Base-by-base conservation (phyloP, 2,888 invertebrate genomes). In the Rhingia campestris region DNA sequence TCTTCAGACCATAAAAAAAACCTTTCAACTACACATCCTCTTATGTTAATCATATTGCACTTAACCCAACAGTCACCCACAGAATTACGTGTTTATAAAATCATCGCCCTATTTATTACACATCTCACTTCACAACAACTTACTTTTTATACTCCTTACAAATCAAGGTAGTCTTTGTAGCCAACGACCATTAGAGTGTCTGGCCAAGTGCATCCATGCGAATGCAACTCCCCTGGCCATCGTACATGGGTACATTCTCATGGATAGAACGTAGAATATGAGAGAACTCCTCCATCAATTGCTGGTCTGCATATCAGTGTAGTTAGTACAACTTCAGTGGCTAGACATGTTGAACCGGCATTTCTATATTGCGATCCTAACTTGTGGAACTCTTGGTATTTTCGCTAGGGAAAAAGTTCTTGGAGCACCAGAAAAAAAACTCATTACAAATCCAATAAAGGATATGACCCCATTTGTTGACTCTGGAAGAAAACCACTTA, bases 141-240 rank as follows among this genome's bases (percentile, higher is more conserved):
- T 30, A 30, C 32, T 43, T n/a, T 6, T 6, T 33, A 6, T 41
- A 39, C 7, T 43, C 9, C 32, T 49, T 45, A 51, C 37, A 59
- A 49, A n/a, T 72, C 63, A 64, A 56, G 7, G 39, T 47, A 9
- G 12, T 47, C 61, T 64, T 22, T 9, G 56, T 51, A 66, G 53
- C 61, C 6, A 32, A 30, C 9, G 10, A 12, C 30, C 45, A 77
- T 82, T 79, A 67, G 5, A 69, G 47, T 35, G 69, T 67, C 45
- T 74, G 63, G 43, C 72, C 79, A 82, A 64, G 82, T 74, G 82
- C 72, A 82, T 82, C 82, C 73, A 74, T 35, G 67, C 67, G 66
- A 30, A 41, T 22, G 22, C 22, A 12, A 30, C 43, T 79, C 67
- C 72, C 67, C 59, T 64, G 72, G 53, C 66, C 70, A 69, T 32